These are phyloP conservation scores for Cinara cedri DNA, from an alignment of 2,888 invertebrate species.

Conservation along the genomic window DNA sequence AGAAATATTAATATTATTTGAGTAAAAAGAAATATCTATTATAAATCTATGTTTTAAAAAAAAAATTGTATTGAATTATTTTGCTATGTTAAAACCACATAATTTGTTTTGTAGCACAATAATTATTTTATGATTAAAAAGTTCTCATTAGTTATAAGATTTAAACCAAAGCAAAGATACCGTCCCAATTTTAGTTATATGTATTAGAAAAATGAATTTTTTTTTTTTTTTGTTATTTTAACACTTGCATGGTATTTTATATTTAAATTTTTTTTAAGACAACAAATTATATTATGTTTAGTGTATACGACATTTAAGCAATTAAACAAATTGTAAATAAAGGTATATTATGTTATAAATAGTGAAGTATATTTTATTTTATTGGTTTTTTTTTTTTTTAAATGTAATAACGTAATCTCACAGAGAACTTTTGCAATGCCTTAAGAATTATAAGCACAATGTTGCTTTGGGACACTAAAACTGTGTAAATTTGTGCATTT, in stretches of 20 bases:
- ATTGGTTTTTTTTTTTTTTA: background rate
- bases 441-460: no score
- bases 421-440: no score
- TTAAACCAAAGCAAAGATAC: slow-evolving; percentile 45
- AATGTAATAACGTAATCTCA: no score
- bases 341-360: slow-evolving; percentile 11
- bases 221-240: slow-evolving; percentile 30
- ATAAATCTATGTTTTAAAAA: background rate
- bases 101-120: slow-evolving; percentile 14
- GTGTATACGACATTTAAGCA: slow-evolving; percentile 5
- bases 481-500: no score
- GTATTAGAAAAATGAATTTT: slow-evolving; percentile 6
- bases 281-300: slow-evolving; percentile 24
- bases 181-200: slow-evolving; percentile 25
- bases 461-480: no score
- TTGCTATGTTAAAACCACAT: background rate
- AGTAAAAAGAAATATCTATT: slow-evolving; percentile 7
- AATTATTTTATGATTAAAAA: slow-evolving; percentile 26
- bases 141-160: slow-evolving; percentile 45
- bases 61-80: background rate
- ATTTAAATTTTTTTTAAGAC: slow-evolving; percentile 41
- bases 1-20: slow-evolving; percentile 10
- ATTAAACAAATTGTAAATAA: slow-evolving; percentile 7
- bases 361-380: background rate
- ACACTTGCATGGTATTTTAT: slow-evolving; percentile 25